A percentile compares a stretch with the other conserved stretches of the same genome.
These are phyloP conservation scores for Cotesia typhae DNA, from an alignment of 1,140 invertebrate species.

Conservation along the genomic window DNA sequence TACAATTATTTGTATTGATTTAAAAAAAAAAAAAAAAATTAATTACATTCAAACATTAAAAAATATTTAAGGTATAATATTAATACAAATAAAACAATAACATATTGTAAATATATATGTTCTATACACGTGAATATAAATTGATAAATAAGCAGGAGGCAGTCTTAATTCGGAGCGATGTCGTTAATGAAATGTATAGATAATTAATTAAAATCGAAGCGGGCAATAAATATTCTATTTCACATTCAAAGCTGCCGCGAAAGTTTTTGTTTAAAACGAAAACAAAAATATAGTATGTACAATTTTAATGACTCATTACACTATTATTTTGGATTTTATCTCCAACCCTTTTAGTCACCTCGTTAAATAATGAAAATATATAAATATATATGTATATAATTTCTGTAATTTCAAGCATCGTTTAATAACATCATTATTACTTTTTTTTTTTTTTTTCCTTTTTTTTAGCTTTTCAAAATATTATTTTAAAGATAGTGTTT, in stretches of 20 bases:
- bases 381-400: constrained; percentile 1
- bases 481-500: not conserved
- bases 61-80: constrained; percentile 14
- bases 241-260: constrained; percentile 23
- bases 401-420: constrained; percentile 16
- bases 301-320: constrained; percentile 23
- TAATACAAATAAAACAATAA: not conserved
- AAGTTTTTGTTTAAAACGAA: not conserved
- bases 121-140: constrained; percentile 14
- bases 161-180: constrained; percentile 33
- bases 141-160: constrained; percentile 26
- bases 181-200: not conserved
- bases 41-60: not conserved
- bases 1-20: constrained; percentile 11
- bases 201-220: not conserved
- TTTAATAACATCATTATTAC: not conserved
- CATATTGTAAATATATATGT: constrained; percentile 8
- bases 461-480: constrained; percentile 9
- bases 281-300: constrained; percentile 21
- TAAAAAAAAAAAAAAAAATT: too few relatives aligned
- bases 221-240: constrained; percentile 9
- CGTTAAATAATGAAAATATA: constrained; percentile 1
- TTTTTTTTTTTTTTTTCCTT: not conserved
- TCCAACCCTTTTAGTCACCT: constrained; percentile 1
- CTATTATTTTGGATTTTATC: constrained; percentile 33